Base-by-base conservation (phyloP, 2,113 vertebrate genomes). In the Calyptomena viridis region DNA sequence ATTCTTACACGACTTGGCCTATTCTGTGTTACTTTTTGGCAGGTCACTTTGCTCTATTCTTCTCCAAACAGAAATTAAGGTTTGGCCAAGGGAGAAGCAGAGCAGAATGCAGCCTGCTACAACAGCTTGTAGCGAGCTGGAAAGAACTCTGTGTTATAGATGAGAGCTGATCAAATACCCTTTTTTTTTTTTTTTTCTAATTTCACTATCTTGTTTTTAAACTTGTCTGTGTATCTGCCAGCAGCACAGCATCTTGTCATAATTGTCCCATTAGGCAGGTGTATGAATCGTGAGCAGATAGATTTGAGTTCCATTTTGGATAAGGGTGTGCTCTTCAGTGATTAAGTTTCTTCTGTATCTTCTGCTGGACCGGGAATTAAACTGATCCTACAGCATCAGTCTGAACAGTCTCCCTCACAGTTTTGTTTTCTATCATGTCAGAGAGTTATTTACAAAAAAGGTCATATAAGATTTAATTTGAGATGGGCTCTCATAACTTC, bases 51-150 rank as follows among this genome's bases (percentile, higher is more conserved):
- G 35, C 72, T 93, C 80, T 89, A 72, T 94, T 96, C 94, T 96
- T 96, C 92, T 95, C 80, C 85, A 92, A 96, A 83, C 22, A 94
- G 95, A 97, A 93, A 97, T 95, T 92, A 96, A 92, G 86, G 64
- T 88, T 69, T 95, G 94, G 93, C 92, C 94, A 3, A 96, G 85
- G 52, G 52, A 96, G 64, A 92, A 90, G 56, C 52, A 75, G 72
- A 97, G 93, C 95, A 96, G 94, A 97, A 97, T 90, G 90, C 82
- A 95, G 85, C 93, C 85, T 96, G 90, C 72, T 93, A 56, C 90
- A 96, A 96, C 94, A 97, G 95, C 93, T 97, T 97, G 96, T 84
- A 93, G 94, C 89, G 90, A 96, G 76, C 86, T 96, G 93, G 93
- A 97, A 97, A 86, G 95, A 96, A 96, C 92, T 94, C 88, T 75